Base-by-base conservation (phyloP, 2,888 invertebrate species). In the Coleophora deauratella region DNA sequence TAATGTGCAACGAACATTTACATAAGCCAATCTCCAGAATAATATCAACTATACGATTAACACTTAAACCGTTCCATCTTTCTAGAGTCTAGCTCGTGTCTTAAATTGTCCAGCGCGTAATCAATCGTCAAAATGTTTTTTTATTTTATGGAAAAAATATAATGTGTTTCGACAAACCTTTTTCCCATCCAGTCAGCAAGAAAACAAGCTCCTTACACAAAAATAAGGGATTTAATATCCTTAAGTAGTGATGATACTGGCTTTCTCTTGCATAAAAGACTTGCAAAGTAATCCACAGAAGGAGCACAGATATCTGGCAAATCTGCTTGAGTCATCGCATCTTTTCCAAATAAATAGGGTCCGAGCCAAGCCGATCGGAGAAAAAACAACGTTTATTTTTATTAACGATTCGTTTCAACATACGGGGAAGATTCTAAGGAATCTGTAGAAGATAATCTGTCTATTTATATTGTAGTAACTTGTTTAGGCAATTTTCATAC, bases 271-370 rank as follows among this genome's bases (percentile, higher is more conserved):
- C 67, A 81, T 80, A 82, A 82, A 84, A 74, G 80, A 81, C 74
- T 81, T 80, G 85, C 84, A 77, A 82, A 81, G 82, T 85, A 84
- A 85, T 85, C 84, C 80, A 68, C 72, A 70, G 78, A 77, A 68
- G 71, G 72, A 76, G 72, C 52, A 62, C 65, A 71, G 79, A 74
- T 77, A 77, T 76, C 79, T 74, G 67, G 69, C 72, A 72, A 81
- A 85, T 85, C 84, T 82, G 77, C 72, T 78, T 79, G 67, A 81
- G 78, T 84, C 85, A 84, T 82, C 84, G 77, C 67, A 77, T 77
- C 81, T 77, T 74, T 81, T 80, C 73, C 68, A 78, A 73, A 78
- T 79, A 79, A 82, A 82, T 76, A 77, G 76, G 79, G 77, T 75
- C 71, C 70, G 71, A 66, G 64, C 6, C 6, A 6, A 58, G 57